Base-by-base conservation (phyloP, 2,888 invertebrate species). In the Plagiodera versicolora region DNA sequence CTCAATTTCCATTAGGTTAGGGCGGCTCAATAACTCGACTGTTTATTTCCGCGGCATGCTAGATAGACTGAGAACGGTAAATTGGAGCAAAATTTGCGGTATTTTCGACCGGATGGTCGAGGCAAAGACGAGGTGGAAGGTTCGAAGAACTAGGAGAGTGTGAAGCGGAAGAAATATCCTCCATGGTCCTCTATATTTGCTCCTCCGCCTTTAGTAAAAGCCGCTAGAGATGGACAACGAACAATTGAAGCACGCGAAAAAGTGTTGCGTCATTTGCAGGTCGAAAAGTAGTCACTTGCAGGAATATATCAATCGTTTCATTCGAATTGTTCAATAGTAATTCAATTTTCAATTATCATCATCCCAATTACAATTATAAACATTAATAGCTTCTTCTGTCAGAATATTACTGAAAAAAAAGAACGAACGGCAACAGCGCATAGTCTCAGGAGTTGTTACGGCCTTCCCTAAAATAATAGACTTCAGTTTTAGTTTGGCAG, bases 151-250 rank as follows among this genome's bases (percentile, higher is more conserved):
- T 69, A 68, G 65, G 69, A 70, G 70, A 70, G 71, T 73, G 72
- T 72, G 70, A 73, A 68, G 65, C 72, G 71, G 73, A 73, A 71
- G 73, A 72, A 71, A 14, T 14, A 39, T 72, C 71, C 72, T 70
- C 70, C 70, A 64, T 74, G 72, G 73, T 73, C 71, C 75, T 73
- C 74, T 73, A 74, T 71, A 73, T 70, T 14, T 71, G 67, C 70
- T 68, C 70, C 66, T 66, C 68, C 72, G 70, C 64, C 60, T 45
- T 32, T 46, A 44, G 44, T 52, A 56, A 48, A 50, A 55, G 61
- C 51, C 52, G 53, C 51, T 56, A 39, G 39, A 39, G 39, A 39
- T 39, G 39, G 39, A 39, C 14, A 39, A 39, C 14, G 6, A 14
- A 39, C 11, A 14, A 14, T 39, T n/a, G 39, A 11, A 2, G 32